Conservation (phyloP, 1,140 invertebrate species). For the Agrilus planipennis region DNA sequence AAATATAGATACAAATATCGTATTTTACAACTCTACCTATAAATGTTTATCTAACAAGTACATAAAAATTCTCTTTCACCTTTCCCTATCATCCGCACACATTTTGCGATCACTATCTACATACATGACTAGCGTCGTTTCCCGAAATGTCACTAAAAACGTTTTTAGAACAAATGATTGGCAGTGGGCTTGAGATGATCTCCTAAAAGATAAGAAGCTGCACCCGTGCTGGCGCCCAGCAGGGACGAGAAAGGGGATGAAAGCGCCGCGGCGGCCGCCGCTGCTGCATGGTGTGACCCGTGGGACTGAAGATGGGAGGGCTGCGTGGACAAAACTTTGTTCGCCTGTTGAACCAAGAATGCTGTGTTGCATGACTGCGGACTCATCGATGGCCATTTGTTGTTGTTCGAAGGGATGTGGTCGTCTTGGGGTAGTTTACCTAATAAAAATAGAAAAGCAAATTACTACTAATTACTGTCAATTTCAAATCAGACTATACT, state of each 20-base stretch:
- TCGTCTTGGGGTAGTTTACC: slow-evolving; percentile 34
- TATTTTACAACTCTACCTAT: too few relatives aligned
- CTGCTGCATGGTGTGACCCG: slow-evolving; percentile 27
- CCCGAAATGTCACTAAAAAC: too few relatives aligned
- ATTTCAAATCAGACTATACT: too few relatives aligned
- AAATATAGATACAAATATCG: too few relatives aligned
- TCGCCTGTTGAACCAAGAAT: slow-evolving; percentile 31
- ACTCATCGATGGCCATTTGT: slow-evolving; percentile 34
- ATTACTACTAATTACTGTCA: too few relatives aligned
- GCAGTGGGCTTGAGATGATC: slow-evolving; percentile 31
- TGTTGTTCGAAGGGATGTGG: slow-evolving; percentile 32
- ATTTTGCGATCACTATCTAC: too few relatives aligned
- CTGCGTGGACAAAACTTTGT: slow-evolving; percentile 31
- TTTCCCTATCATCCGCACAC: too few relatives aligned
- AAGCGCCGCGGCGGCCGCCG: slow-evolving; percentile 29
- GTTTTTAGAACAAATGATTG: slow-evolving; percentile 34
- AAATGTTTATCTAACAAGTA: too few relatives aligned
- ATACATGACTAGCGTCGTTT: too few relatives aligned
- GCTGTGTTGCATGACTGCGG: slow-evolving; percentile 33
- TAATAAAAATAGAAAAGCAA: too few relatives aligned
- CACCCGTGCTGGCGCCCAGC: slow-evolving; percentile 29
- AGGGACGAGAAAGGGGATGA: slow-evolving; percentile 35
- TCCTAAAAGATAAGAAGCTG: slow-evolving; percentile 30
- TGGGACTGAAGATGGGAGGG: slow-evolving; percentile 28
- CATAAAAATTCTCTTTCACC: too few relatives aligned